These are phyloP conservation scores for Uromys caudimaculatus DNA, from an alignment of 2,797 vertebrate species.

Conservation along the genomic window DNA sequence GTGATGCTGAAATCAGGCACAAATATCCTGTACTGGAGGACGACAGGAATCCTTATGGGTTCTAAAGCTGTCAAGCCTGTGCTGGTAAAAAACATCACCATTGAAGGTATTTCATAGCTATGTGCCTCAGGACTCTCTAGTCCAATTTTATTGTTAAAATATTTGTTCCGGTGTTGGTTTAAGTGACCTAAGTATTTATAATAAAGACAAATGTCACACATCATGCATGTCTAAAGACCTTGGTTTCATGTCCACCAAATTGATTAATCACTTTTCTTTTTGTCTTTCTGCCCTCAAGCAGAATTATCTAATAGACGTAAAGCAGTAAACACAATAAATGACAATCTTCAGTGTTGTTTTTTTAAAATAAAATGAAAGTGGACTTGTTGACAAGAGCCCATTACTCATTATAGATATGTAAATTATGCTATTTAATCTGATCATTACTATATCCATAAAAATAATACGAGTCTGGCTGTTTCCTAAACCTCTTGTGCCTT, in stretches of 20 bases:
- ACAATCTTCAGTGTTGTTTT: neutral
- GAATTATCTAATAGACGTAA: slow-evolving; percentile 26
- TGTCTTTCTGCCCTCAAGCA: neutral
- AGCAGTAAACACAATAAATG: slow-evolving; percentile 14
- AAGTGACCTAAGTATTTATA: neutral
- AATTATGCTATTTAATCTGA: neutral
- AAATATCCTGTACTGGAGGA: slow-evolving; percentile 98
- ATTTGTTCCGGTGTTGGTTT: neutral
- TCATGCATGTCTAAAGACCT: neutral
- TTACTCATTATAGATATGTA: neutral
- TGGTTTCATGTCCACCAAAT: neutral
- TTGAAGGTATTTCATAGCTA: slow-evolving; percentile 91
- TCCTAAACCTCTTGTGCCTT: neutral
- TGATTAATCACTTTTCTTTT: neutral
- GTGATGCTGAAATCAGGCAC: slow-evolving; percentile 96
- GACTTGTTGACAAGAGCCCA: neutral
- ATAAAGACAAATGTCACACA: neutral
- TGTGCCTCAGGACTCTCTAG: neutral
- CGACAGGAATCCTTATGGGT: slow-evolving; percentile 94
- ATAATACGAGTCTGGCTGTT: neutral
- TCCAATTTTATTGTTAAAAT: neutral
- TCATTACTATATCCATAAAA: neutral
- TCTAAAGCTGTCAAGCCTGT: slow-evolving; percentile 95
- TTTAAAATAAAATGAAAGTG: slow-evolving; percentile 23
- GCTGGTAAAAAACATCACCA: slow-evolving; percentile 95